These are phyloP conservation scores for Typhlichthys subterraneus DNA, from an alignment of 2,797 vertebrate genomes.

Conservation along the genomic window DNA sequence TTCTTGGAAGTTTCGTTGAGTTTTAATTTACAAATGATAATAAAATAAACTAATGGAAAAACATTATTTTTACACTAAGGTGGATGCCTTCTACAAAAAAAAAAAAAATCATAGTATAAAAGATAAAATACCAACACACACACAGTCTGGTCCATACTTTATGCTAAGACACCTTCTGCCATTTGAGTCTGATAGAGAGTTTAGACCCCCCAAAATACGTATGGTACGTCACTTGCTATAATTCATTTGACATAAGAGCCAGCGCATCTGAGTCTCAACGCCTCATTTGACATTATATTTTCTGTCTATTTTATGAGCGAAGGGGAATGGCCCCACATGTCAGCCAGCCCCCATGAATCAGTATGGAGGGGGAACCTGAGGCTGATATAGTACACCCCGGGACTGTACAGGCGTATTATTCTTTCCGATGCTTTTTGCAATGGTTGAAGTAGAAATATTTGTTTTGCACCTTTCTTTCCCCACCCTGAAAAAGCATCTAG, in stretches of 20 bases:
- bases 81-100: no score
- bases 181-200: conserved; percentile 5
- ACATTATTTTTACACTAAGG: no score
- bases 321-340: conserved; percentile 64
- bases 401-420: conserved; percentile 67
- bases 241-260: conserved; percentile 66
- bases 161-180: conserved; percentile 26
- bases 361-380: conserved; percentile 43
- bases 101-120: no score
- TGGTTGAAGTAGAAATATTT: conserved; percentile 79
- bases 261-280: conserved; percentile 57
- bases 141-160: background rate
- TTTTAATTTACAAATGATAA: no score
- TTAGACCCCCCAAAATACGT: conserved; percentile 27
- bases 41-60: no score
- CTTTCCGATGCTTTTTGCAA: conserved; percentile 76
- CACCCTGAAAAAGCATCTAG: conserved; percentile 47
- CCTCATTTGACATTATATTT: conserved; percentile 71
- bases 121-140: background rate
- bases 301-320: conserved; percentile 72
- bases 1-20: no score
- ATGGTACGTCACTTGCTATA: conserved; percentile 49
- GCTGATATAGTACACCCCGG: conserved; percentile 66
- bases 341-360: conserved; percentile 61
- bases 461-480: conserved; percentile 52